Conservation (phyloP, 2,113 vertebrate genomes). For the Turnix velox region DNA sequence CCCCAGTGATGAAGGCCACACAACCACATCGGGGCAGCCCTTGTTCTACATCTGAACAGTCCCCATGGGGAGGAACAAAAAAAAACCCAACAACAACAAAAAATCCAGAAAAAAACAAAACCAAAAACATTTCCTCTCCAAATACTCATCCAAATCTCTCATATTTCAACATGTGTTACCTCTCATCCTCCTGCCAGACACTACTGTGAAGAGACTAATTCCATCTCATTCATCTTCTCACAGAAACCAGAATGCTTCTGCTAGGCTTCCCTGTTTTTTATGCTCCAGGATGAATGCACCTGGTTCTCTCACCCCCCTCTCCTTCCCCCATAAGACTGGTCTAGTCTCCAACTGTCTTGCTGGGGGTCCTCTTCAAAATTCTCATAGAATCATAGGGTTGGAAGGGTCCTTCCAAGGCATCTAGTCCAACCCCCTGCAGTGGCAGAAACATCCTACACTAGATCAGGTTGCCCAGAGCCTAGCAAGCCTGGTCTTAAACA, state of each 20-base stretch:
- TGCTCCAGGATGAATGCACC: neutral
- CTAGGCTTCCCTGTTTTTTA: neutral
- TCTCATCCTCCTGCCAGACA: neutral
- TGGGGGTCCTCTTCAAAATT: too few relatives aligned
- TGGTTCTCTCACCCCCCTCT: neutral
- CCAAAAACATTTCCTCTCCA: neutral
- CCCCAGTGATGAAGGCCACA: neutral
- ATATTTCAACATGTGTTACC: neutral
- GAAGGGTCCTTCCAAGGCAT: too few relatives aligned
- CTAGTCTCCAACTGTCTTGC: neutral
- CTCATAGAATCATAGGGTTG: too few relatives aligned
- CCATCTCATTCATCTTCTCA: neutral
- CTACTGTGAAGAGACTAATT: neutral
- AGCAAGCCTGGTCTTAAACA: too few relatives aligned
- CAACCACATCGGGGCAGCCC: neutral
- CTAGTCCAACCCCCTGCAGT: too few relatives aligned
- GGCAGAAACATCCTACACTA: too few relatives aligned
- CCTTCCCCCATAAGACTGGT: accelerated
- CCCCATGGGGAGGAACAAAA: accelerated
- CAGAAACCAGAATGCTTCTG: neutral
- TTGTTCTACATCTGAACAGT: neutral
- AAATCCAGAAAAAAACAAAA: neutral
- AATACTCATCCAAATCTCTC: neutral
- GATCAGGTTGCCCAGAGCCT: too few relatives aligned
- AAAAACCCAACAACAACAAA: neutral